Evolutionary conservation across 2,888 invertebrate species (phyloP), one percentile per base, ranked within the genome.

Genomic region (Leptura quadrifasciata): DNA sequence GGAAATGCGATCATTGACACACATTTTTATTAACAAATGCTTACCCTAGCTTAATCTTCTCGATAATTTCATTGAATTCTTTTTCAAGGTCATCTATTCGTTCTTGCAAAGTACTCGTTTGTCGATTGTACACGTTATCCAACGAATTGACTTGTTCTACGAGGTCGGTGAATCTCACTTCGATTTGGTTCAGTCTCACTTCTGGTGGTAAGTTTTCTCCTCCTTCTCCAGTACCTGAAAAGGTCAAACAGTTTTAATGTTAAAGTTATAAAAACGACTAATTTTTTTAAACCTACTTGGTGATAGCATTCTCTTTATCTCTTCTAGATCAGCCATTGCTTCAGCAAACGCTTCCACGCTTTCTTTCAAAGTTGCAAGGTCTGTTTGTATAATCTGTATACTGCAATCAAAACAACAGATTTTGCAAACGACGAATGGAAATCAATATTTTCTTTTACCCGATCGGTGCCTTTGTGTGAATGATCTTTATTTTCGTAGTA

Each of bases 31-130:
- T 17, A 12, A 17, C 18, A 57, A 31, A n/a, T 39, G 39, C 74
- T 57, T 79, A 80, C 84, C 81, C 82, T 60, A 78, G 20, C 65
- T 81, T 80, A 18, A 84, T 77, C 52, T 79, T 81, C 69, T 85
- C 85, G 74, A 82, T 77, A 69, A 90, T 81, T 17, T 83, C 85
- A 5, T 86, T 86, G 47, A 90, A 82, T 80, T 90, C 89, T 60
- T 86, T 87, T 63, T 91, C 88, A 47, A 93, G 81, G 75, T 89
- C 87, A 18, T 88, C 89, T 63, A 92, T 81, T 82, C 91, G 90
- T 73, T 90, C 89, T 86, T 92, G 91, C 82, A 92, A 86, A 0
- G 89, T 89, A 69, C 83, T 86, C 10, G 92, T 83, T 89, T 92
- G 89, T 21, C 85, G 82, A 76, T 86, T 86, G 70, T 89, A 88